Evolutionary conservation across 2,888 invertebrate species (phyloP).

Genomic region (Meteorus cinctellus): DNA sequence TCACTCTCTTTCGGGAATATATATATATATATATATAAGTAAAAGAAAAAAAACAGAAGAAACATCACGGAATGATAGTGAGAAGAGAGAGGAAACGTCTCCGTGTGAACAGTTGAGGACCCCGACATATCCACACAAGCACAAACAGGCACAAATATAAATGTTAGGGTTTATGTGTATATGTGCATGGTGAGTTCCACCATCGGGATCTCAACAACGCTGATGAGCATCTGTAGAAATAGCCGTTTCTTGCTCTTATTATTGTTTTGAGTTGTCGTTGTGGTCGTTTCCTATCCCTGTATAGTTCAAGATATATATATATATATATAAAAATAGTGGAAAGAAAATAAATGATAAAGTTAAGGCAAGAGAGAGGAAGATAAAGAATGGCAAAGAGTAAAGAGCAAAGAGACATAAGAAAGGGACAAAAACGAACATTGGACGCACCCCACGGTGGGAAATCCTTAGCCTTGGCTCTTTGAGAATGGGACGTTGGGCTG

Average conservation of each 20-base stretch:
- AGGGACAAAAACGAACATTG: constrained; percentile 43
- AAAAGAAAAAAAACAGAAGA: background rate
- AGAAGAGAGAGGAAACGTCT: background rate
- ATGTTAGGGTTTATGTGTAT: constrained; percentile 28
- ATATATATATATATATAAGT: too few relatives aligned
- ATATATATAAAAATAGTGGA: constrained; percentile 25
- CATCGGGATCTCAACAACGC: constrained; percentile 37
- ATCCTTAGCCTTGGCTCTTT: constrained; percentile 58
- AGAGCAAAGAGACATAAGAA: constrained; percentile 20
- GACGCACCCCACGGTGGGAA: constrained; percentile 57
- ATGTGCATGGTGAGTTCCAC: constrained; percentile 40
- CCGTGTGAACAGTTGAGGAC: constrained; percentile 42
- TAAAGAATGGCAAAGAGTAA: background rate
- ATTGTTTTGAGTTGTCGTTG: constrained; percentile 29
- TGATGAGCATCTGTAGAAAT: constrained; percentile 56
- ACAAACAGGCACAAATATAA: background rate
- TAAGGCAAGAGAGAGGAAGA: constrained; percentile 16
- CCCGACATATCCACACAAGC: constrained; percentile 27
- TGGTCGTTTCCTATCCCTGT: constrained; percentile 10
- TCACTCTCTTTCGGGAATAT: background rate
- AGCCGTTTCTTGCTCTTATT: constrained; percentile 52
- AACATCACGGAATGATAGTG: background rate
- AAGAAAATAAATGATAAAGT: constrained; percentile 15
- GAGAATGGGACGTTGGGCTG: constrained; percentile 5
- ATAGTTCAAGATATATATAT: constrained; percentile 8